Conservation (phyloP, 2,888 invertebrate genomes). For the Nomada flava region DNA sequence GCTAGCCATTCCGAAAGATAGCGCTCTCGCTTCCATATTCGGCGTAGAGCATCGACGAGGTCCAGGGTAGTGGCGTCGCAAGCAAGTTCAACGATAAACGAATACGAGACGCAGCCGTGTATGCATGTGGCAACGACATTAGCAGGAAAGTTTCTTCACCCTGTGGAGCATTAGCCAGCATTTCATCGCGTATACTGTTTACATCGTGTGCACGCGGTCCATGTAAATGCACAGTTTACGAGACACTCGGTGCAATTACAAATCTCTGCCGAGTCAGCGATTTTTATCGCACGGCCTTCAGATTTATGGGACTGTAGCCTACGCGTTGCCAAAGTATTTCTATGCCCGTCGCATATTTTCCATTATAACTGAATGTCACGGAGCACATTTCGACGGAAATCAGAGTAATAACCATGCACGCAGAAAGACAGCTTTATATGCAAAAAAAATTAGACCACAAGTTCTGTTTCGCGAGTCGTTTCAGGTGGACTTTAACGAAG, state of each 20-base stretch:
- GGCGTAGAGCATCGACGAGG: no score
- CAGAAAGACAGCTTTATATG: conserved; percentile 30
- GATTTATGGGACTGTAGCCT: conserved; percentile 71
- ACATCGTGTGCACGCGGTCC: conserved; percentile 48
- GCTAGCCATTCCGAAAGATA: no score
- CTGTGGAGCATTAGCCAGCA: conserved; percentile 42
- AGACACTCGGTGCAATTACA: conserved; percentile 77
- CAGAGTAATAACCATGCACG: conserved; percentile 34
- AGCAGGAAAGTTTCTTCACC: conserved; percentile 56
- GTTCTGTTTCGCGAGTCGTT: conserved; percentile 40
- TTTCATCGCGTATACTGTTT: conserved; percentile 59
- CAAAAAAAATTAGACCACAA: conserved; percentile 53
- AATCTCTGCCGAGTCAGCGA: conserved; percentile 71
- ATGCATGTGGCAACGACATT: conserved; percentile 45
- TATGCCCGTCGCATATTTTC: conserved; percentile 34
- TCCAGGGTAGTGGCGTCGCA: conserved; percentile 23
- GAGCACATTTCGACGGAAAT: conserved; percentile 28
- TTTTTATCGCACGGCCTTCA: conserved; percentile 74
- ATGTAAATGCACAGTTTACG: conserved; percentile 74
- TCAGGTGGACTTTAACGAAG: conserved; percentile 34
- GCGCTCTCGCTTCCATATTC: no score
- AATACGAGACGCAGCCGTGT: neutral
- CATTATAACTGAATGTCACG: conserved; percentile 6
- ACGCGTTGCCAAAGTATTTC: conserved; percentile 63
- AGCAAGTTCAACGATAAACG: conserved; percentile 38